Conservation (phyloP, 2,888 invertebrate species). For the Cephus rjabovi region DNA sequence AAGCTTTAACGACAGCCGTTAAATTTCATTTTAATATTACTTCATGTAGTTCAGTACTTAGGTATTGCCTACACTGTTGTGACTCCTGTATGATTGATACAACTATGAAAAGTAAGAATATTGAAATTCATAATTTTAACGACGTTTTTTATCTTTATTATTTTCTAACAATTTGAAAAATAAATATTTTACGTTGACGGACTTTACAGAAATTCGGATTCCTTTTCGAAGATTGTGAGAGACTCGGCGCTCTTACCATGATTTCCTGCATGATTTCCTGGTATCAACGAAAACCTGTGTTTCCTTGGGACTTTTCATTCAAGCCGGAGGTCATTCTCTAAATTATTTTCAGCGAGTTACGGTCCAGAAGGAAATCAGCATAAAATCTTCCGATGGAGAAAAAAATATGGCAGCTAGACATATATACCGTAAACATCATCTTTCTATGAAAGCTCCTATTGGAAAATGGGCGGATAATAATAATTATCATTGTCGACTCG, state of each 20-base stretch:
- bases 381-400: neutral
- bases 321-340: neutral
- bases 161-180: too few species aligned
- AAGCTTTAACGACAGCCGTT: constrained; percentile 1
- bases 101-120: neutral
- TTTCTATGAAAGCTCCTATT: neutral
- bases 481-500: neutral
- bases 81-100: neutral
- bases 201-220: neutral
- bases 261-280: neutral
- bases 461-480: neutral
- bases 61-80: neutral
- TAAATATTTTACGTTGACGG: neutral
- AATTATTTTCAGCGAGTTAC: neutral
- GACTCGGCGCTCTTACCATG: neutral
- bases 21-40: neutral
- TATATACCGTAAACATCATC: neutral
- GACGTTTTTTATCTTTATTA: neutral
- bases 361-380: neutral
- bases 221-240: neutral
- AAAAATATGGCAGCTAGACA: neutral
- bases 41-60: neutral
- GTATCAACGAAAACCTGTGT: neutral
- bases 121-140: neutral
- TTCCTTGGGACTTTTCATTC: neutral